phyloP scores from a whole-genome alignment of 1,140 invertebrate genomes.

The Aricia agestis region DNA sequence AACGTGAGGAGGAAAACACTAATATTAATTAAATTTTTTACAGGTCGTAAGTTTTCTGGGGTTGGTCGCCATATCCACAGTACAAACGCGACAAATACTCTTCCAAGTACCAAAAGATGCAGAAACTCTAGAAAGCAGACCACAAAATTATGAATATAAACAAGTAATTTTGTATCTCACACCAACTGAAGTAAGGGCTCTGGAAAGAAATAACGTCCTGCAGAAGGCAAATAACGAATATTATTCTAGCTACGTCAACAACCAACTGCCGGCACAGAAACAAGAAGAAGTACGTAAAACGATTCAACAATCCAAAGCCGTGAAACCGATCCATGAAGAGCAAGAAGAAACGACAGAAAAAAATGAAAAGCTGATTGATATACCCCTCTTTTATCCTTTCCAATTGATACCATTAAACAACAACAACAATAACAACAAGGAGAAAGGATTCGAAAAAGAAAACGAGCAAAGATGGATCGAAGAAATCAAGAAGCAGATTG shows the following conservation, averaged over 20 bases:
- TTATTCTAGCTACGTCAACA: background rate
- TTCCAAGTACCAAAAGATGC: background rate
- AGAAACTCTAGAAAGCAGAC: background rate
- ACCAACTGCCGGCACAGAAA: conserved; percentile 3
- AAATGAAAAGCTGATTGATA: background rate
- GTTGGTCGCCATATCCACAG: background rate
- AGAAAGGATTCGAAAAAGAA: background rate
- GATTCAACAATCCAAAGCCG: background rate
- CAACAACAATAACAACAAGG: background rate
- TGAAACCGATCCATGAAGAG: conserved; percentile 13
- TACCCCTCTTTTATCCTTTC: background rate
- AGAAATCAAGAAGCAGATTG: background rate
- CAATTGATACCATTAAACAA: background rate
- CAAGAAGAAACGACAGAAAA: conserved; percentile 8
- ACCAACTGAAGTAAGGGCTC: conserved; percentile 47
- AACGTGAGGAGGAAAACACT: background rate
- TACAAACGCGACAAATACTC: background rate
- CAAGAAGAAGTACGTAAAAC: conserved; percentile 3
- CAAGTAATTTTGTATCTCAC: conserved; percentile 55
- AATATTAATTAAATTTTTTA: background rate
- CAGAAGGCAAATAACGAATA: conserved; percentile 15
- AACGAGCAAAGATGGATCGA: background rate
- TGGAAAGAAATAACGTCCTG: conserved; percentile 22
- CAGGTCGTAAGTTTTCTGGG: background rate
- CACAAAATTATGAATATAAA: conserved; percentile 33